Conservation (phyloP, 2,113 vertebrate species). For the Boleophthalmus pectinirostris region DNA sequence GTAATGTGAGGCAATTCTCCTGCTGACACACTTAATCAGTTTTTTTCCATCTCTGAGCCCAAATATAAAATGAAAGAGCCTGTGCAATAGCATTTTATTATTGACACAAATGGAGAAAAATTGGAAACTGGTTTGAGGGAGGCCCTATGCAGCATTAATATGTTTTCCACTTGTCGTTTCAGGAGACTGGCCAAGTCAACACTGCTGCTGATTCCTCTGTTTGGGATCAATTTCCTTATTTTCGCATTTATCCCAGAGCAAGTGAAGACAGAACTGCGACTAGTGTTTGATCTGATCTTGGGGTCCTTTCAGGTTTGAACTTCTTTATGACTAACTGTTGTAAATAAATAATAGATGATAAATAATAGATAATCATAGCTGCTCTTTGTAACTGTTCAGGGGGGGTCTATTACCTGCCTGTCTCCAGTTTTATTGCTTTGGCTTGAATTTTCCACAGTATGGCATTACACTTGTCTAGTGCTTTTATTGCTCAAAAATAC, state of each 20-base stretch:
- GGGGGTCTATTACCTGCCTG: too few relatives aligned
- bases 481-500: too few relatives aligned
- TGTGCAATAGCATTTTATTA: constrained; percentile 36
- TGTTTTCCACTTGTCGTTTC: constrained; percentile 46
- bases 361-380: background rate
- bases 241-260: constrained; percentile 94
- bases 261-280: constrained; percentile 82
- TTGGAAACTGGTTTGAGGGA: constrained; percentile 31
- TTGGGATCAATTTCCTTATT: constrained; percentile 93
- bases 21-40: constrained; percentile 44
- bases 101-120: constrained; percentile 25
- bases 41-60: constrained; percentile 31
- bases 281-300: constrained; percentile 90
- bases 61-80: constrained; percentile 45
- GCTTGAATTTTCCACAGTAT: too few relatives aligned
- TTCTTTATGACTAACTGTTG: background rate
- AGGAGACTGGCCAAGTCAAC: constrained; percentile 98
- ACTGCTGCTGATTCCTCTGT: constrained; percentile 94
- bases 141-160: constrained; percentile 11
- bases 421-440: too few relatives aligned
- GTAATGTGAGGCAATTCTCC: constrained; percentile 47
- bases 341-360: background rate
- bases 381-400: background rate
- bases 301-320: constrained; percentile 92
- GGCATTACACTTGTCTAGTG: too few relatives aligned